These are phyloP conservation scores for Brachionus manjavacas DNA, from an alignment of 1,140 invertebrate genomes.

Conservation along the genomic window DNA sequence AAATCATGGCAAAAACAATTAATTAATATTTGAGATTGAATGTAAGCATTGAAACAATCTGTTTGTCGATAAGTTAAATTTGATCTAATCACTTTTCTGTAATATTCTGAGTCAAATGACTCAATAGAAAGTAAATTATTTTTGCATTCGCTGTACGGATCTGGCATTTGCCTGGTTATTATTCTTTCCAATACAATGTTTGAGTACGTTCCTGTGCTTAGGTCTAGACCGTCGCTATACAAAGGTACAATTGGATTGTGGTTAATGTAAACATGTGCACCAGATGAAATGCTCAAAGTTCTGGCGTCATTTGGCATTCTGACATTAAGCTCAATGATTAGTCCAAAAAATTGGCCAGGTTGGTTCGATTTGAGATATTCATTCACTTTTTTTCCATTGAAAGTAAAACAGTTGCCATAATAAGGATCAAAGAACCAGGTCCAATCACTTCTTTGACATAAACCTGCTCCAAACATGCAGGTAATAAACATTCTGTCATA, in stretches of 20 bases:
- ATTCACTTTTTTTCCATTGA: neutral
- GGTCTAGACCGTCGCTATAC: neutral
- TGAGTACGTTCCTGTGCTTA: neutral
- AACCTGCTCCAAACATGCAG: neutral
- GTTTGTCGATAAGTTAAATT: neutral
- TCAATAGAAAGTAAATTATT: neutral
- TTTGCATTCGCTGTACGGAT: neutral
- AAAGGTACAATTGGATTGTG: neutral
- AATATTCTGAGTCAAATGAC: neutral
- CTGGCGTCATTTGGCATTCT: neutral
- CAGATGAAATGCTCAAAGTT: neutral
- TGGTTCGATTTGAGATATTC: neutral
- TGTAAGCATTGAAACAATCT: neutral
- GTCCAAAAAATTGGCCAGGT: neutral
- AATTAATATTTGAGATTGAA: neutral
- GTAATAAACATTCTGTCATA: neutral
- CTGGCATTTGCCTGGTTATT: neutral
- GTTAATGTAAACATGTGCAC: constrained; percentile 5
- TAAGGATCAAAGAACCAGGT: neutral
- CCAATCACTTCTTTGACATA: neutral
- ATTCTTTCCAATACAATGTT: neutral
- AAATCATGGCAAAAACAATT: neutral
- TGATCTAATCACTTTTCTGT: neutral
- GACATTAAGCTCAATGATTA: neutral
- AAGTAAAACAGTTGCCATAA: constrained; percentile 11